These are phyloP conservation scores for Pteruthius melanotis DNA, from an alignment of 2,113 vertebrate genomes.

Conservation along the genomic window DNA sequence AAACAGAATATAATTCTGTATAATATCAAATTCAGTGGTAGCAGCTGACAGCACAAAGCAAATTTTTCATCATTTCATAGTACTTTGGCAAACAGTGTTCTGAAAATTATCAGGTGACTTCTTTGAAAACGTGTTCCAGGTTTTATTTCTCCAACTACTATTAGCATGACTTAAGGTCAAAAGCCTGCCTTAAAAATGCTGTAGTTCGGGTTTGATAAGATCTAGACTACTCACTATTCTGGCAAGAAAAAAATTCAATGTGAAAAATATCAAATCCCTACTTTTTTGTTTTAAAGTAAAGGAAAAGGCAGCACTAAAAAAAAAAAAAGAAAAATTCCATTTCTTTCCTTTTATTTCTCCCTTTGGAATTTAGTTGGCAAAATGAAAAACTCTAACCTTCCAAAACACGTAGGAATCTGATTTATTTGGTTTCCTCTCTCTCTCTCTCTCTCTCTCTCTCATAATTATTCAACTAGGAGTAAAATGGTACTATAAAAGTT, in stretches of 20 bases:
- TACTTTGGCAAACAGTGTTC: not conserved
- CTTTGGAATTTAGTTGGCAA: not conserved
- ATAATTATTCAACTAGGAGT: not conserved
- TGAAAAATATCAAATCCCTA: not conserved
- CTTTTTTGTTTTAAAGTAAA: not conserved
- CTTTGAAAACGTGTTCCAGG: not conserved
- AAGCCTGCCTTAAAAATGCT: not conserved
- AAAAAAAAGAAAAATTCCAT: not conserved
- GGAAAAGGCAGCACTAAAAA: not conserved
- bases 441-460: not conserved
- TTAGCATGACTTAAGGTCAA: not conserved
- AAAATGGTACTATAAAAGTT: not conserved
- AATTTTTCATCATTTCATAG: not conserved
- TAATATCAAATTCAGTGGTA: not conserved
- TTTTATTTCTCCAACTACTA: not conserved
- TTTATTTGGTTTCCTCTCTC: not conserved
- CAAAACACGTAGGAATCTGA: not conserved
- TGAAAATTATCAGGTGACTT: not conserved
- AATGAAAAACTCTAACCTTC: not conserved
- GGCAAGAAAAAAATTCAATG: not conserved
- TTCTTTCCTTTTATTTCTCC: not conserved
- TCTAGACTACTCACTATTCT: not conserved
- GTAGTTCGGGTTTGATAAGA: constrained; percentile 5
- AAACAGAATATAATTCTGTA: not conserved
- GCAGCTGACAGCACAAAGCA: not conserved